A percentile compares a stretch with the other conserved stretches of the same genome.
These are phyloP conservation scores for Smithornis capensis DNA, from an alignment of 2,113 vertebrate species.

Conservation along the genomic window DNA sequence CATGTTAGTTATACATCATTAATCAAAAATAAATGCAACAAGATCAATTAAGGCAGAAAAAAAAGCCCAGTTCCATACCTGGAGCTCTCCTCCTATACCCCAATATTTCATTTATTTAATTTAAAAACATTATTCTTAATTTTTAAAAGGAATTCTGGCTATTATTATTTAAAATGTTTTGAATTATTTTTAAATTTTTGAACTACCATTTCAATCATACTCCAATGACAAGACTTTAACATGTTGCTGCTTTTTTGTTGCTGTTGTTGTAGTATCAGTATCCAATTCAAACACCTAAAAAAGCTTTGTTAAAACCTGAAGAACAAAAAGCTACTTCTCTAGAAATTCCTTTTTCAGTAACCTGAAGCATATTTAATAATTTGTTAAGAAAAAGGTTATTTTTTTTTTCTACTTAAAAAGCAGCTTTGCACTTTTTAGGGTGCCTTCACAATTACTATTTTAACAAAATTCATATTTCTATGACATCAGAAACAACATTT, in stretches of 20 bases:
- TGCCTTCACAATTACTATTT: neutral
- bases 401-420: neutral
- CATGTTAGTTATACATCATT: neutral
- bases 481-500: neutral
- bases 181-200: neutral
- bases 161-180: neutral
- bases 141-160: neutral
- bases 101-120: neutral
- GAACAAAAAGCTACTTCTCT: neutral
- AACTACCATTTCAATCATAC: neutral
- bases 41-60: neutral
- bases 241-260: neutral
- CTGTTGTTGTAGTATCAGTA: neutral
- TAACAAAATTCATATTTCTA: conserved; percentile 13
- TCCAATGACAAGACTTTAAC: neutral
- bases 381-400: neutral
- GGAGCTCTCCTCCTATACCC: neutral
- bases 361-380: neutral
- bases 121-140: neutral
- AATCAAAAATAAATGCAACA: neutral
- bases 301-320: neutral
- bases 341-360: neutral
- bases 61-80: neutral
- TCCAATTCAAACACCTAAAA: neutral
- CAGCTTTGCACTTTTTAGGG: neutral